Base-by-base conservation (phyloP, 2,797 vertebrate genomes). In the Myotis vivesi region DNA sequence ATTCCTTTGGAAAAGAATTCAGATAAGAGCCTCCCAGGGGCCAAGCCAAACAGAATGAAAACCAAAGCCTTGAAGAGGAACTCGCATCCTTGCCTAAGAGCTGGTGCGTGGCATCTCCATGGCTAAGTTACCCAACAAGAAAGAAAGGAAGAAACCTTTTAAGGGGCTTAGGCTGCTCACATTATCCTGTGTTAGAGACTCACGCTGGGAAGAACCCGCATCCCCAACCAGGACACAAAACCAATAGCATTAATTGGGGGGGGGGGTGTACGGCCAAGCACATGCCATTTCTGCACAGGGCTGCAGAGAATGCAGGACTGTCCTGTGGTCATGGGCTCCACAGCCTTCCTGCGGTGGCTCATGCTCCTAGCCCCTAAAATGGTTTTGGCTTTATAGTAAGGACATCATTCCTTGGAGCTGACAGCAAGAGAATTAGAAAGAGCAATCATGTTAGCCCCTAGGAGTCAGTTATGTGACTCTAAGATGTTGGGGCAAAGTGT, bases 1-100 rank as follows among this genome's bases (percentile, higher is more conserved):
- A 73, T 90, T 97, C 84, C 62, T 97, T 73, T 88, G 82, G 38
- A 51, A 87, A 90, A 90, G 8, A 96, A 95, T 96, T 95, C 8
- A 53, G 84, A 85, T 76, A 87, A 77, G 69, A 89, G 83, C 25
- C 46, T 79, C 30, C n/a, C 4, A 4, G 49, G 36, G 38, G 73
- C 84, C 36, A 95, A 17, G 30, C 49, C 69, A 85, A 84, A 84
- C 59, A 53, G 30, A 87, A 84, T 72, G 73, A 87, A 96, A 76
- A 51, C 68, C 15, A 69, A 83, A 91, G 89, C 41, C 46, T n/a
- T 33, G 23, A 77, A 75, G 84, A 91, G 44, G 51, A 94, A 44
- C 69, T 53, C 8, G 22, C 6, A 20, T 44, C 38, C 19, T 46
- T 49, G 64, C 62, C 53, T 3, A 23, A 38, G 36, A 55, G 69